phyloP scores from a whole-genome alignment of 2,797 vertebrate species.

The Ptychadena robeensis region DNA sequence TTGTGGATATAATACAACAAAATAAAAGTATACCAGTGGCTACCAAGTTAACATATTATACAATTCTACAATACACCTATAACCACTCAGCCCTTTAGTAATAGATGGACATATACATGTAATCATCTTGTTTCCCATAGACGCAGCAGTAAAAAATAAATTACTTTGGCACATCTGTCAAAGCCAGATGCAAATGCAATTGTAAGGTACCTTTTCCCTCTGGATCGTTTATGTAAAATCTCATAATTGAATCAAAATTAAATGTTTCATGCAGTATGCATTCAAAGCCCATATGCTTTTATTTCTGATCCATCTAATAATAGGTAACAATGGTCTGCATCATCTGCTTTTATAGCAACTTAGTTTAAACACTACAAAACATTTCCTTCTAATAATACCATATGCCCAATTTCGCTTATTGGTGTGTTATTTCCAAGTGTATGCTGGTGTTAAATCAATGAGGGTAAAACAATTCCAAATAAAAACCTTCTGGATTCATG shows the following conservation, averaged over 20 bases:
- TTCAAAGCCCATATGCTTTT: background rate
- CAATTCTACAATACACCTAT: no score
- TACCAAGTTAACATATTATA: background rate
- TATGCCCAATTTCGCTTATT: no score
- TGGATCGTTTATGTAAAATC: slow-evolving; percentile 11
- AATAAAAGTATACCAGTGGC: background rate
- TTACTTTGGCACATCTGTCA: slow-evolving; percentile 8
- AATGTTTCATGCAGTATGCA: background rate
- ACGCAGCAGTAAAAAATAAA: background rate
- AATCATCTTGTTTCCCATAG: background rate
- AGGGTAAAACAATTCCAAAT: no score
- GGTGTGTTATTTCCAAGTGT: no score
- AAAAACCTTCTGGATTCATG: no score
- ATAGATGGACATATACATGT: background rate
- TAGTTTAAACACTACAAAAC: no score
- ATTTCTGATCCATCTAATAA: background rate
- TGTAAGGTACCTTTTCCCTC: slow-evolving; percentile 16
- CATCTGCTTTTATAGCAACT: no score
- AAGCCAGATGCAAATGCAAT: slow-evolving; percentile 23
- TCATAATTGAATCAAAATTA: slow-evolving; percentile 14
- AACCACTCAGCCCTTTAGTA: background rate
- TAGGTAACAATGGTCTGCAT: background rate
- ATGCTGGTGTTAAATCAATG: no score
- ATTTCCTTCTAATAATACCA: no score
- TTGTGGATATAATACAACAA: background rate